These are phyloP conservation scores for Trematomus loennbergii DNA, from an alignment of 2,113 vertebrate species.

Conservation along the genomic window DNA sequence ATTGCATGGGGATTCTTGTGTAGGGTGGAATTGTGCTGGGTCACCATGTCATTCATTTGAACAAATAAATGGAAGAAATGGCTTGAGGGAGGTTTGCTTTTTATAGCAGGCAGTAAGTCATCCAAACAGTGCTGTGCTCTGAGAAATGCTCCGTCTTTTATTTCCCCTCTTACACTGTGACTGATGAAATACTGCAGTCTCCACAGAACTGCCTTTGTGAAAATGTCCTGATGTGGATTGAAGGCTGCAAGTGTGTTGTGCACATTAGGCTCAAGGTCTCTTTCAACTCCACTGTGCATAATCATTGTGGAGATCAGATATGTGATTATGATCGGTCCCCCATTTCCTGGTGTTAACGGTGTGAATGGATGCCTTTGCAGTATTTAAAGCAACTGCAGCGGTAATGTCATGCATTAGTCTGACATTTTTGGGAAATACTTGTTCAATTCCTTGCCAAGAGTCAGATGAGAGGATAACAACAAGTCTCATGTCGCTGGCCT, in stretches of 20 bases:
- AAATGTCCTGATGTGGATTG: conserved; percentile 53
- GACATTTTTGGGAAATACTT: conserved; percentile 24
- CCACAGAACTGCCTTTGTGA: conserved; percentile 61
- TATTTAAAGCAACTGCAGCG: conserved; percentile 13
- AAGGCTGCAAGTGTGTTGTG: conserved; percentile 33
- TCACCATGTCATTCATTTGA: conserved; percentile 23
- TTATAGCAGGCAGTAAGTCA: conserved; percentile 24
- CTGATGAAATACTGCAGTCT: conserved; percentile 18
- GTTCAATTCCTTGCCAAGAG: neutral
- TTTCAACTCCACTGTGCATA: conserved; percentile 45
- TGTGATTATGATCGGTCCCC: conserved; percentile 42
- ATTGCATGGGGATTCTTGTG: neutral
- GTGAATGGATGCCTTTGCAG: conserved; percentile 46
- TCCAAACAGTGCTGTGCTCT: conserved; percentile 20
- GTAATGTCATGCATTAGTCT: neutral
- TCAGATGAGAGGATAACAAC: neutral
- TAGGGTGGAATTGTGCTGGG: conserved; percentile 21
- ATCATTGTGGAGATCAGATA: conserved; percentile 44
- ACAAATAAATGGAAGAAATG: conserved; percentile 41
- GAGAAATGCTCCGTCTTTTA: conserved; percentile 43
- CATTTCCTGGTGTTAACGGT: conserved; percentile 52
- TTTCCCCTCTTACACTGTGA: conserved; percentile 40
- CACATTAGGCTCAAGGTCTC: conserved; percentile 47
- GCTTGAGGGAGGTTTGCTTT: conserved; percentile 30
- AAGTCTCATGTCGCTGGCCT: neutral